phyloP scores from a whole-genome alignment of 2,113 vertebrate species.

The Coreoperca whiteheadi region DNA sequence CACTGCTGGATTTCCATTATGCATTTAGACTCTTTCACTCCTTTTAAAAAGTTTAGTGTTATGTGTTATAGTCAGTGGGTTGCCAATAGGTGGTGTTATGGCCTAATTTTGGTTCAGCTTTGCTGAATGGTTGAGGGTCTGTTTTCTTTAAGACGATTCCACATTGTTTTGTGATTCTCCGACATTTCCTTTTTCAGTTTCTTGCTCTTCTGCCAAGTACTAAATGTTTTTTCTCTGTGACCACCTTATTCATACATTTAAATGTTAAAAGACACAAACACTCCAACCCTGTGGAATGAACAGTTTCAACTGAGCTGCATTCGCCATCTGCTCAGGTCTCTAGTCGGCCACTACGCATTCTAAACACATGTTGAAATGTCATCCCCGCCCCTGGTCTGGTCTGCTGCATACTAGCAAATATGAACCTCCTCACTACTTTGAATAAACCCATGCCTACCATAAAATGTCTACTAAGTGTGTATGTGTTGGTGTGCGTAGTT shows the following conservation, averaged over 20 bases:
- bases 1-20: constrained; percentile 14
- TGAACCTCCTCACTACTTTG: constrained; percentile 15
- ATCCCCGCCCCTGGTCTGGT: constrained; percentile 6
- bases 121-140: neutral
- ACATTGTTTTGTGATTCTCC: constrained; percentile 3
- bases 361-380: constrained; percentile 53
- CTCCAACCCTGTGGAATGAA: constrained; percentile 3
- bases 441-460: neutral
- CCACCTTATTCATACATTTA: constrained; percentile 4
- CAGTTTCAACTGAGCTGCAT: constrained; percentile 10
- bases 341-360: constrained; percentile 17
- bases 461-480: neutral
- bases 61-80: neutral
- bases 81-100: constrained; percentile 63
- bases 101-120: constrained; percentile 16
- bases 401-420: constrained; percentile 11
- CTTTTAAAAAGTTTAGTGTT: constrained; percentile 3
- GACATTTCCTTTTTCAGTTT: neutral
- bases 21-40: constrained; percentile 15
- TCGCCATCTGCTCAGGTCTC: constrained; percentile 43
- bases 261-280: constrained; percentile 8
- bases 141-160: neutral
- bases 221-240: neutral
- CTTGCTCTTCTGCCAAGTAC: neutral
- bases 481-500: neutral